A percentile compares a stretch with the other conserved stretches of the same genome.
Evolutionary conservation across 2,113 vertebrate genomes (phyloP).

Genomic region (Pelobates fuscus): DNA sequence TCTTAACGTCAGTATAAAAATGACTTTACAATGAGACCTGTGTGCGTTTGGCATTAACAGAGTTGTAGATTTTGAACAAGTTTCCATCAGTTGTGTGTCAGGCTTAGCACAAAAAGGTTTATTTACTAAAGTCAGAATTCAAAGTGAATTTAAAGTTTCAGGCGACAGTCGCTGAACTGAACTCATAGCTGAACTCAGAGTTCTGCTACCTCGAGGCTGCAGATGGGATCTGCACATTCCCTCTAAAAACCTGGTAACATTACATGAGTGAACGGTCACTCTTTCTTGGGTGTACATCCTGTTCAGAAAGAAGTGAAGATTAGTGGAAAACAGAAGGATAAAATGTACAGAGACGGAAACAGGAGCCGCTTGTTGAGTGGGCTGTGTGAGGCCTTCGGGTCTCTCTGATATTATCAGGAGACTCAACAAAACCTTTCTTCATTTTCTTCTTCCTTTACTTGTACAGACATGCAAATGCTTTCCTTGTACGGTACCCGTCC

Average conservation of each 20-base stretch:
- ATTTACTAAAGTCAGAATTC: no score
- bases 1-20: no score
- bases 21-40: no score
- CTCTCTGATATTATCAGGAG: constrained; percentile 41
- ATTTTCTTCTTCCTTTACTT: constrained; percentile 23
- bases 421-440: constrained; percentile 38
- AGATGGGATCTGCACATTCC: constrained; percentile 46
- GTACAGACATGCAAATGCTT: constrained; percentile 26
- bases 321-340: background rate
- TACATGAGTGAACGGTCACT: constrained; percentile 8
- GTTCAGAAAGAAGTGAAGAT: constrained; percentile 13
- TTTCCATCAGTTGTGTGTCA: no score
- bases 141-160: no score
- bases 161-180: no score
- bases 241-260: constrained; percentile 33
- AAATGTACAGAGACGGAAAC: constrained; percentile 22
- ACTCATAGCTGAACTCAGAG: constrained; percentile 10
- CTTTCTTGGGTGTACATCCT: constrained; percentile 21
- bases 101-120: background rate
- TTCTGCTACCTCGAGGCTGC: constrained; percentile 23
- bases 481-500: constrained; percentile 7
- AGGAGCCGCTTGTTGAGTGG: constrained; percentile 35
- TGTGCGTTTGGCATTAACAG: no score
- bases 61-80: no score
- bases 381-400: constrained; percentile 42